These are phyloP conservation scores for Pangasius larnaudii DNA, from an alignment of 2,797 vertebrate species.

Conservation along the genomic window DNA sequence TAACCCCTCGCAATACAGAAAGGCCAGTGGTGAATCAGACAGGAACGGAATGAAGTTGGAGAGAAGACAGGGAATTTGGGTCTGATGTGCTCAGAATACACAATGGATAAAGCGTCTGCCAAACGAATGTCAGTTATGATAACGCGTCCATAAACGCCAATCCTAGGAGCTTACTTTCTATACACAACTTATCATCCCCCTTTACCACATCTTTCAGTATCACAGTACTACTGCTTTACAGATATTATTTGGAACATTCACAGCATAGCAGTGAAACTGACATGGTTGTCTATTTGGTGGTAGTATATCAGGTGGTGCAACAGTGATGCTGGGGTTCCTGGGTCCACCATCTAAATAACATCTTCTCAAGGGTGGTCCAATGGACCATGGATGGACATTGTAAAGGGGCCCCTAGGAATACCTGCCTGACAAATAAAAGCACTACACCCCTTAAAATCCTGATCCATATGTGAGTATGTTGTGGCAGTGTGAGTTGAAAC, in stretches of 20 bases:
- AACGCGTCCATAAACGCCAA: neutral
- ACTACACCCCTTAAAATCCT: neutral
- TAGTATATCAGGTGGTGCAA: neutral
- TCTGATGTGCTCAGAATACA: conserved; percentile 3
- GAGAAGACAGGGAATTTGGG: neutral
- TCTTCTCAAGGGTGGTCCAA: neutral
- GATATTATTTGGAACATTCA: neutral
- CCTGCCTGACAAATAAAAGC: neutral
- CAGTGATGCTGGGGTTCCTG: neutral
- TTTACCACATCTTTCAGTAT: neutral
- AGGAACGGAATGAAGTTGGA: conserved; percentile 12
- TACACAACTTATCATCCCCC: neutral
- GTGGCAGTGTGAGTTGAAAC: neutral
- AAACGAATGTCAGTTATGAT: conserved; percentile 11
- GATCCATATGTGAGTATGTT: neutral
- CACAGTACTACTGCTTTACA: neutral
- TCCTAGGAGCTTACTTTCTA: neutral
- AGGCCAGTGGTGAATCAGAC: conserved; percentile 15
- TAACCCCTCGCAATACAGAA: neutral
- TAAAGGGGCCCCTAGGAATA: neutral
- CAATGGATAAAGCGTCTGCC: neutral
- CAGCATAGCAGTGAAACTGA: neutral
- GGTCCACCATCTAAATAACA: neutral
- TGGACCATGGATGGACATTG: neutral
- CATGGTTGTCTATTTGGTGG: neutral